Evolutionary conservation across 2,888 invertebrate species (phyloP), one percentile per base, ranked within the genome.

Genomic region (Drosophila seclusa): DNA sequence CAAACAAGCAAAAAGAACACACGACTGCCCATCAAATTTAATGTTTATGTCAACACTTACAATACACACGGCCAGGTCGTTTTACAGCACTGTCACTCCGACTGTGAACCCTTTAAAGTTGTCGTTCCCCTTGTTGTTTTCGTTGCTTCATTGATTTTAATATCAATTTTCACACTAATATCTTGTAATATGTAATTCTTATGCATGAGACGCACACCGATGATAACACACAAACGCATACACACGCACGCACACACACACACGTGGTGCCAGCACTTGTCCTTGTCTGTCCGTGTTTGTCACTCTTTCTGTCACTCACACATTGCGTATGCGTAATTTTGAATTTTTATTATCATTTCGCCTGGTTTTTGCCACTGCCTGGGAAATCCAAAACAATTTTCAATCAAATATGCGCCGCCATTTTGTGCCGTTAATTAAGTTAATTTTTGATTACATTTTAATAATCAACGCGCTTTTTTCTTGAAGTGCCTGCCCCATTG

Each of bases 131-230:
- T 50, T 59, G 53, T 48, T 54, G 52, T 57, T 70, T 13, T 50
- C 63, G 55, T 49, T 73, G 86, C 90, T 83, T 80, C 89, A 87
- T 87, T 87, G 87, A 87, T 86, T 87, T 87, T 87, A 82, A 87
- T 87, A 89, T 87, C 87, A 90, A 87, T 90, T 89, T 90, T 87
- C 83, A 80, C 90, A 85, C 88, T 87, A 87, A 87, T 90, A 88
- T 90, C 83, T 74, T 88, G 81, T 87, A 80, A 85, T 85, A 88
- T 88, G 86, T 83, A 87, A 89, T 89, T 85, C 82, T 80, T 87
- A 86, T 89, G 88, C 86, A 89, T 84, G 88, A 78, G 78, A 68
- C 78, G 69, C 65, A 62, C 45, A 68, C 60, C 61, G 62, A 68
- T 76, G 70, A 76, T 76, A 71, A 59, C 63, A 50, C 52, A 68